Conservation (phyloP, 2,888 invertebrate species). For the Drosophila nr. perissopoda region DNA sequence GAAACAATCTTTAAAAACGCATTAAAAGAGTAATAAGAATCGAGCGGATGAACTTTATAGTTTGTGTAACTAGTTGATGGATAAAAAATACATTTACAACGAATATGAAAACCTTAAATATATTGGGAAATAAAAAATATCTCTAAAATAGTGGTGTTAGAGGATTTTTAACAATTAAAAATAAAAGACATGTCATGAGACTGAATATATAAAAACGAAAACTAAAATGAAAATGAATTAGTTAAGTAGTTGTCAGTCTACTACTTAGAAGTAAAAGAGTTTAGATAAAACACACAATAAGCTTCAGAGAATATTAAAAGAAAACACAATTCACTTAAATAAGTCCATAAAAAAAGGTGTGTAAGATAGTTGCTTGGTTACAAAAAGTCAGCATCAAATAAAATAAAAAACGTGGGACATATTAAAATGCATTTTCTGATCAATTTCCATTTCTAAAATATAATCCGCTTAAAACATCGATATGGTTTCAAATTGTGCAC, state of each 20-base stretch:
- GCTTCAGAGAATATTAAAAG: not conserved
- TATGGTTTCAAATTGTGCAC: constrained; percentile 19
- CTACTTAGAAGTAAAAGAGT: not conserved
- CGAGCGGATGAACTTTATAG: not conserved
- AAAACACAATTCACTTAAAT: not conserved
- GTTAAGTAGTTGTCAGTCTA: not conserved
- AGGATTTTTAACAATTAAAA: not conserved
- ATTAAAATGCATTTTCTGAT: not conserved
- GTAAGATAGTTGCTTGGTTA: not conserved
- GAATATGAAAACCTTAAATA: not conserved
- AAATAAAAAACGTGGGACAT: not conserved
- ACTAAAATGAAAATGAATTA: not conserved
- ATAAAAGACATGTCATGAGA: not conserved
- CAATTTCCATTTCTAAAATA: not conserved
- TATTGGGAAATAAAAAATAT: not conserved
- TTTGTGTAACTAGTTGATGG: not conserved
- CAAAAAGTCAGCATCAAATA: not conserved
- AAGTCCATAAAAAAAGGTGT: not conserved
- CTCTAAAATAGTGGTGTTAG: not conserved
- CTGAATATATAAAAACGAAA: not conserved
- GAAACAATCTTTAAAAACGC: not conserved
- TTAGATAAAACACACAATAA: not conserved
- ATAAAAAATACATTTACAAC: not conserved
- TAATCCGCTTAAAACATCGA: constrained; percentile 4
- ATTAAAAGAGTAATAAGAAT: not conserved